These are phyloP conservation scores for Pristionchus mayeri DNA, from an alignment of 2,888 invertebrate species.

Conservation along the genomic window DNA sequence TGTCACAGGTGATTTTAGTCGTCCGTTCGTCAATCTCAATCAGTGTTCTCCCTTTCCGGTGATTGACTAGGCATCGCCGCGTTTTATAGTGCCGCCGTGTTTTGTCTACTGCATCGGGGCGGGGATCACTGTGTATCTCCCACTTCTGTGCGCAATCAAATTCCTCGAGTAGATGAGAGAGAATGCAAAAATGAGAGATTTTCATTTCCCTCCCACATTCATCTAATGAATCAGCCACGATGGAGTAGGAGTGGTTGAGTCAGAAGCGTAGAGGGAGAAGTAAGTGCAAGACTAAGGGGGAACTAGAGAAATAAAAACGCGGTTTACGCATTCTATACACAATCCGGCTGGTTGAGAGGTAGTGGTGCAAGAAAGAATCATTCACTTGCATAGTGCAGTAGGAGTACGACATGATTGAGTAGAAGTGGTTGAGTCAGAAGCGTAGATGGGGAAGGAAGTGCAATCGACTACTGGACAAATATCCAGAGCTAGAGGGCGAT, in stretches of 20 bases:
- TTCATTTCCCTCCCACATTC: too few species aligned
- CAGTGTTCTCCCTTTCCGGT: background rate
- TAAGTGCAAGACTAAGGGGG: background rate
- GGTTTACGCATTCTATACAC: background rate
- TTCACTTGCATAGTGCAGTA: background rate
- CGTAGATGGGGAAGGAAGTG: background rate
- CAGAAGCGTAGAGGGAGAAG: background rate
- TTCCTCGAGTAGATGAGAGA: background rate
- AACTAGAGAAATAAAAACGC: background rate
- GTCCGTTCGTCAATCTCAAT: background rate
- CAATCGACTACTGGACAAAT: background rate
- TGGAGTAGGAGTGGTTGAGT: too few species aligned
- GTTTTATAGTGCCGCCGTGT: conserved; percentile 16
- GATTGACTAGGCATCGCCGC: background rate
- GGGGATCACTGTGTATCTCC: background rate
- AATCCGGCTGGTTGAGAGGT: too few species aligned
- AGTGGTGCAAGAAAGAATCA: background rate
- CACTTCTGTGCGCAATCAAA: too few species aligned
- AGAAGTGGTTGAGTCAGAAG: background rate
- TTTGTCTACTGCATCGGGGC: background rate
- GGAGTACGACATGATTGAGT: too few species aligned
- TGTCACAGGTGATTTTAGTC: conserved; percentile 16
- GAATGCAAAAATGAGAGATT: too few species aligned
- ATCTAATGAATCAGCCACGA: too few species aligned
- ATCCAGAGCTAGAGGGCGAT: too few species aligned